phyloP scores from a whole-genome alignment of 2,113 vertebrate genomes.

The Gymnobelideus leadbeateri region DNA sequence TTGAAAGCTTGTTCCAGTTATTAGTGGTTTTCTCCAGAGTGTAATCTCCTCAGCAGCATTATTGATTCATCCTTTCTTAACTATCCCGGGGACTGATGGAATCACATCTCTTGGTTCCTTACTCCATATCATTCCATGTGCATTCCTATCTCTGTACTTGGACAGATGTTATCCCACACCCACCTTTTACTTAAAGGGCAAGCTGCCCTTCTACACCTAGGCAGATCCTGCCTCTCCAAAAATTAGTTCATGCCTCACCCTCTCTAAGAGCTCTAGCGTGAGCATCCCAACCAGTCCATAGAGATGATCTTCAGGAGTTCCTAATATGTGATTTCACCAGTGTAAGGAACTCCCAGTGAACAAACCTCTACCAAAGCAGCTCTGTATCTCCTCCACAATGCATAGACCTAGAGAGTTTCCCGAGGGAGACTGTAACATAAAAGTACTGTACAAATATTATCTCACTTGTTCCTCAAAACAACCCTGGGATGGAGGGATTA shows the following conservation, averaged over 20 bases:
- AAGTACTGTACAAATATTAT: background rate
- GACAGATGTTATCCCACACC: background rate
- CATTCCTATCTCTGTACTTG: background rate
- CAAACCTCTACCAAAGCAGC: background rate
- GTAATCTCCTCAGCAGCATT: slow-evolving; percentile 82
- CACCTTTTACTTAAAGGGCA: background rate
- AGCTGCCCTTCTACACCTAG: background rate
- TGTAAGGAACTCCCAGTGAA: background rate
- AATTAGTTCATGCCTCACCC: background rate
- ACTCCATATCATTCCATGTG: background rate
- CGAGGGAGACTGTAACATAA: background rate
- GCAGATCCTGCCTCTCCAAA: background rate
- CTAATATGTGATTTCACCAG: background rate
- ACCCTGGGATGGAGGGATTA: background rate
- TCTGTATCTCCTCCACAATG: background rate
- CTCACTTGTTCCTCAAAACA: background rate
- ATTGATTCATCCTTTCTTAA: slow-evolving; percentile 83
- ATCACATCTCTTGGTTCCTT: slow-evolving; percentile 73
- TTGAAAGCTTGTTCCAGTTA: slow-evolving; percentile 73
- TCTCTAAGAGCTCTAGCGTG: background rate
- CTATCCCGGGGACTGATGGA: slow-evolving; percentile 74
- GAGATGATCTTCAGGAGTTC: background rate
- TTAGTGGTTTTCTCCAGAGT: slow-evolving; percentile 79
- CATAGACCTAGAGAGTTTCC: background rate
- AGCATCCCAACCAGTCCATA: background rate